Conservation (phyloP, 2,888 invertebrate genomes). For the Sacculina carcini region DNA sequence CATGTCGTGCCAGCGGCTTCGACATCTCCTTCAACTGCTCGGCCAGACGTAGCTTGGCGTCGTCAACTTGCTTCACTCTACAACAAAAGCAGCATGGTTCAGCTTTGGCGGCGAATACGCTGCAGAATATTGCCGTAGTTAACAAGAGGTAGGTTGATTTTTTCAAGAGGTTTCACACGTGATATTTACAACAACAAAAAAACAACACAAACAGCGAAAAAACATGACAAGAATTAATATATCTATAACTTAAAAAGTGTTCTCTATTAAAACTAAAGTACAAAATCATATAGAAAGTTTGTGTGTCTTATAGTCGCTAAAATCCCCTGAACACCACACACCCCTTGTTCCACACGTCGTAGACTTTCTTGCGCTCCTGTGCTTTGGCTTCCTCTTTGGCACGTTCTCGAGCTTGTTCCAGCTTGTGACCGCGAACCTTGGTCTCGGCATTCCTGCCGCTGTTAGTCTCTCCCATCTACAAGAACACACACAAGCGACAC, state of each 20-base stretch:
- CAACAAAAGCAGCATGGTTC: slow-evolving; percentile 13
- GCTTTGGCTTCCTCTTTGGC: slow-evolving; percentile 39
- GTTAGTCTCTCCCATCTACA: slow-evolving; percentile 37
- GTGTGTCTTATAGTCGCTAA: not conserved
- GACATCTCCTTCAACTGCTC: slow-evolving; percentile 57
- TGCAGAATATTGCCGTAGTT: too few relatives aligned
- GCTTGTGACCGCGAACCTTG: slow-evolving; percentile 37
- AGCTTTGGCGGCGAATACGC: too few relatives aligned
- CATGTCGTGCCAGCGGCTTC: slow-evolving; percentile 73
- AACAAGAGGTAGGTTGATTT: too few relatives aligned
- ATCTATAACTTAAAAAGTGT: too few relatives aligned
- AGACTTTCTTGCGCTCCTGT: slow-evolving; percentile 37
- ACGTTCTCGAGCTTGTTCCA: slow-evolving; percentile 34
- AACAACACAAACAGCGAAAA: too few relatives aligned
- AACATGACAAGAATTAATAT: not conserved
- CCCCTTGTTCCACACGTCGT: slow-evolving; percentile 62
- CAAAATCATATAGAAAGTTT: too few relatives aligned
- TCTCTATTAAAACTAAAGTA: too few relatives aligned
- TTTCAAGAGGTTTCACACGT: too few relatives aligned
- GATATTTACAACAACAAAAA: too few relatives aligned
- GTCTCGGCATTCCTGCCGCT: slow-evolving; percentile 43
- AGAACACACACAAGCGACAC: slow-evolving; percentile 8
- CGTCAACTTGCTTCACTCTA: slow-evolving; percentile 53
- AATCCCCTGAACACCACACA: slow-evolving; percentile 19
- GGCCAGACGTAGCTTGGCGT: slow-evolving; percentile 35